Evolutionary conservation across 2,888 invertebrate genomes (phyloP).

Genomic region (Dryomyza anilis): DNA sequence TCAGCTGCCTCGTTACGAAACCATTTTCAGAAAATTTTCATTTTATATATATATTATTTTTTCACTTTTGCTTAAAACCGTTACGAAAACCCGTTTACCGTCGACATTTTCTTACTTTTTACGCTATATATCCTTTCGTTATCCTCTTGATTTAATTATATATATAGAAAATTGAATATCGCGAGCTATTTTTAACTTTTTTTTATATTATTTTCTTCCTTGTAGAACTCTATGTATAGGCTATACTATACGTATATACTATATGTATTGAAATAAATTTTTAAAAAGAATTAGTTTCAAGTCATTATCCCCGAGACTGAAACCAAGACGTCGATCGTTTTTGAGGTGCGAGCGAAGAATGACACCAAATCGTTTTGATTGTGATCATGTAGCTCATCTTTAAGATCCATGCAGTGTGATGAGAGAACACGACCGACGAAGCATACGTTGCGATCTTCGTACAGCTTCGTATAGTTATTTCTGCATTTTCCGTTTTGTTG

Average conservation of each 20-base stretch:
- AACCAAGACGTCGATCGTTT: slow-evolving; percentile 91
- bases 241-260: slow-evolving; percentile 36
- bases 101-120: slow-evolving; percentile 15
- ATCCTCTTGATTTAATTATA: slow-evolving; percentile 14
- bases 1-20: slow-evolving; percentile 21
- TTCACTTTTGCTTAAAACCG: neutral
- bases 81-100: slow-evolving; percentile 1
- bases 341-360: slow-evolving; percentile 89
- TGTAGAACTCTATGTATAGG: slow-evolving; percentile 44
- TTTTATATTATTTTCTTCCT: slow-evolving; percentile 33
- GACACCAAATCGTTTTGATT: slow-evolving; percentile 61
- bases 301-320: slow-evolving; percentile 64
- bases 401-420: slow-evolving; percentile 12
- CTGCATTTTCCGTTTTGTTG: slow-evolving; percentile 45
- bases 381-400: slow-evolving; percentile 51
- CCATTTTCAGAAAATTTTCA: slow-evolving; percentile 6
- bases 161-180: slow-evolving; percentile 18
- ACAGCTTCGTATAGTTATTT: slow-evolving; percentile 33
- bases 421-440: slow-evolving; percentile 11
- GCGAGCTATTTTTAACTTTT: slow-evolving; percentile 15
- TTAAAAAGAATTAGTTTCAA: slow-evolving; percentile 56
- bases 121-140: slow-evolving; percentile 22
- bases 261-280: slow-evolving; percentile 46
- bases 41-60: no score
- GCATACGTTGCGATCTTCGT: neutral